These are phyloP conservation scores for Microctonus aethiopoides DNA, from an alignment of 2,888 invertebrate genomes.

Conservation along the genomic window DNA sequence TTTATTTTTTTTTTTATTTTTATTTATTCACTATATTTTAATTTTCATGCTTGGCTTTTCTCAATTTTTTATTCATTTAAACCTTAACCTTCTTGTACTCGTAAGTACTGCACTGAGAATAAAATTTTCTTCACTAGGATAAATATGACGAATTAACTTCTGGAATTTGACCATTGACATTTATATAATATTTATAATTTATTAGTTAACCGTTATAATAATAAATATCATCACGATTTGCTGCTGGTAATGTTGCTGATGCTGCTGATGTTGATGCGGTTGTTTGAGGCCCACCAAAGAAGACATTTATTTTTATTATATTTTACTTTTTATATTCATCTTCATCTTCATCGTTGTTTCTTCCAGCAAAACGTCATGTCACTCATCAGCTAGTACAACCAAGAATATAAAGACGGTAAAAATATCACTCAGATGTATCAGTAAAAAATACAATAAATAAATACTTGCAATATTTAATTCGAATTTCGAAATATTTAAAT, in stretches of 20 bases:
- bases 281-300: conserved; percentile 25
- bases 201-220: neutral
- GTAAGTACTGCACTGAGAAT: neutral
- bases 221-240: neutral
- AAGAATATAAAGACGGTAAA: neutral
- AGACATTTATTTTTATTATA: conserved; percentile 12
- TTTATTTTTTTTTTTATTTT: no score
- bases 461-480: no score
- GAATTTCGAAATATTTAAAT: no score
- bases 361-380: conserved; percentile 19
- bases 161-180: neutral
- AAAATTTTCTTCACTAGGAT: neutral
- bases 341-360: conserved; percentile 2
- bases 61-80: neutral
- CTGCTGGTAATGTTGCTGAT: neutral
- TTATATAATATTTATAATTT: conserved; percentile 1
- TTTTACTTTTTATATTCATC: neutral
- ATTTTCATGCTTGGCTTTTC: no score
- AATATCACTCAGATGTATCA: neutral
- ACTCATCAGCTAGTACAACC: conserved; percentile 16
- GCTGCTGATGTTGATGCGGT: neutral
- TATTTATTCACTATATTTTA: no score
- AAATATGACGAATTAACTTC: neutral
- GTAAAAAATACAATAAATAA: neutral
- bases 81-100: neutral